Conservation (phyloP, 2,888 invertebrate genomes). For the Ornithoptera priamus region DNA sequence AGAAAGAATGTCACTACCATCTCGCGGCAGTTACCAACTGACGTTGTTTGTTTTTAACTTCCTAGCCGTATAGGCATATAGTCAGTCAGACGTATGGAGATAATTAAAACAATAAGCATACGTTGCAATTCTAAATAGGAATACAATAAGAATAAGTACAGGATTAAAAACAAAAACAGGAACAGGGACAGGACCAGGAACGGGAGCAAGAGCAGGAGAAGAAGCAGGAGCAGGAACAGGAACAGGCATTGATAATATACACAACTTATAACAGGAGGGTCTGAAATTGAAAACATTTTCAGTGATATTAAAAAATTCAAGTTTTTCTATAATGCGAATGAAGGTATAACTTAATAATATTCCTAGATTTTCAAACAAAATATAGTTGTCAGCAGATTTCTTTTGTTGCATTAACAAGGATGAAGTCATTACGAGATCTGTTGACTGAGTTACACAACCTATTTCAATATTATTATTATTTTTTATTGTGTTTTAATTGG, state of each 20-base stretch:
- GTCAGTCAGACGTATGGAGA: background rate
- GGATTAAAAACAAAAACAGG: too few species aligned
- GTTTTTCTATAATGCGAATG: too few species aligned
- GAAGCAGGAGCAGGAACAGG: too few species aligned
- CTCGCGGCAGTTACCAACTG: background rate
- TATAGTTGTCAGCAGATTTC: background rate
- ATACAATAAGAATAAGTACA: background rate
- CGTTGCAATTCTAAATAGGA: background rate
- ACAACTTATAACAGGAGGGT: too few species aligned
- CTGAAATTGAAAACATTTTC: too few species aligned
- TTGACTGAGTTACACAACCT: background rate
- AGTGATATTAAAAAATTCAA: too few species aligned
- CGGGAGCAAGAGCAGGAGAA: too few species aligned
- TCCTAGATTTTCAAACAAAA: background rate
- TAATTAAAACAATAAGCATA: background rate
- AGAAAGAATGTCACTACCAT: background rate
- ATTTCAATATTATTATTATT: background rate
- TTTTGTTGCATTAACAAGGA: background rate
- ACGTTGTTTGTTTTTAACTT: background rate
- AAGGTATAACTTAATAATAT: too few species aligned
- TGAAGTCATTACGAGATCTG: background rate
- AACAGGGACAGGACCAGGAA: too few species aligned
- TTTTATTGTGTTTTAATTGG: conserved; percentile 1
- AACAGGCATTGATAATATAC: too few species aligned
- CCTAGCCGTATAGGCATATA: background rate